A percentile compares a stretch with the other conserved stretches of the same genome.
phyloP scores from a whole-genome alignment of 2,113 vertebrate species.

The Malurus alboscapulatus region DNA sequence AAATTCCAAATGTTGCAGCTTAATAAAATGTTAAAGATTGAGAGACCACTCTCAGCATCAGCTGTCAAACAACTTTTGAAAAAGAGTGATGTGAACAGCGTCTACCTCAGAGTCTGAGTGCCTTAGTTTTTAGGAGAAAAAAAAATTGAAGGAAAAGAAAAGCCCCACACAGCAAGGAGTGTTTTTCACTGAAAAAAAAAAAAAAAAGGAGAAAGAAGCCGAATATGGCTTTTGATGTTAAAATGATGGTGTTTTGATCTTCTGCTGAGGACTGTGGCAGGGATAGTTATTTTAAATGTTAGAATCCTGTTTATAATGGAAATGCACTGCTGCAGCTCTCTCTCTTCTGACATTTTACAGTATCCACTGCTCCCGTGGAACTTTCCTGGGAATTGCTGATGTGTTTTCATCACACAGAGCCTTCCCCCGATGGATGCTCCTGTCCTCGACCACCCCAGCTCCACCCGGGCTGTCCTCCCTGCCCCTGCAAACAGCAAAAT shows the following conservation, averaged over 20 bases:
- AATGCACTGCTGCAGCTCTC: not conserved
- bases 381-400: not conserved
- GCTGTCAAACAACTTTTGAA: slow-evolving; percentile 81
- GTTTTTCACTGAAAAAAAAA: not conserved
- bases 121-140: slow-evolving; percentile 5
- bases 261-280: not conserved
- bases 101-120: slow-evolving; percentile 32
- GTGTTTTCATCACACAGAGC: not conserved
- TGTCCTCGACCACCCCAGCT: not conserved
- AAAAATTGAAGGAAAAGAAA: too few relatives aligned
- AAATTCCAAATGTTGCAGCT: slow-evolving; percentile 74
- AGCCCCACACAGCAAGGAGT: slow-evolving; percentile 1
- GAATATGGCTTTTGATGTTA: slow-evolving; percentile 56
- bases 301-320: not conserved
- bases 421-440: not conserved
- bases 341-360: not conserved
- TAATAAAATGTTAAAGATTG: slow-evolving; percentile 79
- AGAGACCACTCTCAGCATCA: slow-evolving; percentile 75
- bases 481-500: not conserved
- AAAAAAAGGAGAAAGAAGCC: not conserved
- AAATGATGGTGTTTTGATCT: slow-evolving; percentile 55
- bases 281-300: slow-evolving; percentile 9
- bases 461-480: not conserved
- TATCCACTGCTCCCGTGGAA: not conserved
- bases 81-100: slow-evolving; percentile 74